Conservation (phyloP, 1,140 invertebrate species). For the Tetraneura akinire region DNA sequence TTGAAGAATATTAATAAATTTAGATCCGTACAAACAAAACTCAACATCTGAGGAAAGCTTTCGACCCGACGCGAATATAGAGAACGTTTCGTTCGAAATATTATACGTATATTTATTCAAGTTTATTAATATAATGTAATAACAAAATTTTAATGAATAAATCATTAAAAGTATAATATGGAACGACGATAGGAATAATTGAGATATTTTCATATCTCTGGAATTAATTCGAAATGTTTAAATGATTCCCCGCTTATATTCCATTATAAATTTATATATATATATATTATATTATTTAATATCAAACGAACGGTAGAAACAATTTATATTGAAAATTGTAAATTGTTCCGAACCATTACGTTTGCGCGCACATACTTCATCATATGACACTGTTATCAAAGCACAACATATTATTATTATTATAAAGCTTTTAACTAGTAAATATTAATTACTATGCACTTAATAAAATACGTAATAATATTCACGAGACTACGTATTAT, state of each 20-base stretch:
- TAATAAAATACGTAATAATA: too few relatives aligned
- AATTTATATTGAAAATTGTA: background rate
- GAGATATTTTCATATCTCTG: background rate
- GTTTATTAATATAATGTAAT: conserved; percentile 12
- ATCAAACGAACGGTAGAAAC: background rate
- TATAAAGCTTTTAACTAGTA: too few relatives aligned
- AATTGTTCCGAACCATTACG: background rate
- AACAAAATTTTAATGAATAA: conserved; percentile 12
- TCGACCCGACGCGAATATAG: background rate
- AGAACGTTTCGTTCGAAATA: conserved; percentile 4
- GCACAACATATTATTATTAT: too few relatives aligned
- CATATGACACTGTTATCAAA: background rate
- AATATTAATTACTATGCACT: too few relatives aligned
- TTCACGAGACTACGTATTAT: too few relatives aligned
- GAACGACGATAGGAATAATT: conserved; percentile 5
- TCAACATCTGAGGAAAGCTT: background rate
- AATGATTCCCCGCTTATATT: background rate
- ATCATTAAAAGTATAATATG: background rate
- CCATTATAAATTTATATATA: too few relatives aligned
- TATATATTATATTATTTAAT: background rate
- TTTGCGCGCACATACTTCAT: background rate
- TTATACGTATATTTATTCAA: too few relatives aligned
- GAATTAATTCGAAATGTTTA: conserved; percentile 1
- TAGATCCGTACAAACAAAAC: background rate
- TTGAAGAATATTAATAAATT: conserved; percentile 21